A percentile compares a stretch with the other conserved stretches of the same genome.
Conservation (phyloP, 2,797 vertebrate genomes). For the Eulemur albifrons region DNA sequence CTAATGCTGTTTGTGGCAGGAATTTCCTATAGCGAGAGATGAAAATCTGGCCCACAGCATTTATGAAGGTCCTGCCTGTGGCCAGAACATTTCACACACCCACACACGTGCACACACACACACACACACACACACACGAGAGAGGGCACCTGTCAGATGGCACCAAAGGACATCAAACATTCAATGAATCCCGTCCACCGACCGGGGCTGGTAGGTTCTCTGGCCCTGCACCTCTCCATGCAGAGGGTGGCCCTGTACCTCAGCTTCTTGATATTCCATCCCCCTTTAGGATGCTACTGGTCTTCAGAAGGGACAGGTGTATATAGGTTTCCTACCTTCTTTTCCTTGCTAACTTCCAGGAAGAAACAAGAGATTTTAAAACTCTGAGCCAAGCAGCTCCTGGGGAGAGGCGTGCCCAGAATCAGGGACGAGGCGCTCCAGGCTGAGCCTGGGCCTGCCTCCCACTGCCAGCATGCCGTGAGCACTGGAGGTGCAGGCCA, state of each 20-base stretch:
- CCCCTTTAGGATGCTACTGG: no score
- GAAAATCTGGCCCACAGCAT: not conserved
- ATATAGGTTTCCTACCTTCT: not conserved
- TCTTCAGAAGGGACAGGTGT: not conserved
- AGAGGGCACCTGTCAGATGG: not conserved
- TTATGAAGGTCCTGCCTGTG: not conserved
- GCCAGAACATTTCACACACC: not conserved
- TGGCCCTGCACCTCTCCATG: not conserved
- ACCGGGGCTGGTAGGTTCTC: fast-evolving
- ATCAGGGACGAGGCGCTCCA: fast-evolving
- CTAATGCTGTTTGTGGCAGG: not conserved
- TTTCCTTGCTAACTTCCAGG: not conserved
- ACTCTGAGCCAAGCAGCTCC: not conserved
- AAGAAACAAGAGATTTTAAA: not conserved
- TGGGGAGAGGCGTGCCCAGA: not conserved
- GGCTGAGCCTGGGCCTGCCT: not conserved
- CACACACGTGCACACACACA: no score
- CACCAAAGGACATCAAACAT: not conserved
- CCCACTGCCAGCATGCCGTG: not conserved
- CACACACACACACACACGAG: no score
- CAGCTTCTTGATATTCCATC: not conserved
- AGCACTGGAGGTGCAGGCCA: not conserved
- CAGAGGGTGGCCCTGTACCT: fast-evolving
- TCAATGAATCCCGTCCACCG: not conserved
- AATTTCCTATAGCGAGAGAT: not conserved